A percentile compares a stretch with the other conserved stretches of the same genome.
These are phyloP conservation scores for Lumbricus terrestris DNA, from an alignment of 2,888 invertebrate genomes.

Conservation along the genomic window DNA sequence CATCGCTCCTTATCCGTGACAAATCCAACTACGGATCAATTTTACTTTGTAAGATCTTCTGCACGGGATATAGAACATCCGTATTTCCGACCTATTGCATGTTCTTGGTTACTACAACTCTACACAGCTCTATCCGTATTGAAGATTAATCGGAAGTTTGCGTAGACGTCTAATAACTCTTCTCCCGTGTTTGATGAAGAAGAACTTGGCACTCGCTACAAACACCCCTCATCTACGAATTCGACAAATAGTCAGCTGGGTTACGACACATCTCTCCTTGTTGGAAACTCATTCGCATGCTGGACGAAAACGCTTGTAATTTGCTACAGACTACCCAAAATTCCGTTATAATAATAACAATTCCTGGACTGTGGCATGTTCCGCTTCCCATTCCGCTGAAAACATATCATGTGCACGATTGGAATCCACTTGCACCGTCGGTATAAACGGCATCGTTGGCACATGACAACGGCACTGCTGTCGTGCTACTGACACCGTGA, in stretches of 20 bases:
- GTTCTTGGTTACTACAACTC: neutral
- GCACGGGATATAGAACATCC: neutral
- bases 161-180: no score
- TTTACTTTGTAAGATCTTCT: neutral
- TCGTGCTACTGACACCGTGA: neutral
- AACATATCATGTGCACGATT: neutral
- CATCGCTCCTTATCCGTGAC: no score
- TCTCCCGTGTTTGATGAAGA: no score
- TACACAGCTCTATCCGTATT: no score
- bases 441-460: neutral
- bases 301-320: no score
- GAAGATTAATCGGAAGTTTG: no score
- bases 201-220: no score
- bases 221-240: no score
- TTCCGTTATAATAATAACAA: neutral
- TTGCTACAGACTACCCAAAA: neutral
- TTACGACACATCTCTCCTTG: no score
- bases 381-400: neutral
- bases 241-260: no score
- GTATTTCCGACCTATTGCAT: neutral
- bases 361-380: neutral
- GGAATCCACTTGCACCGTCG: neutral
- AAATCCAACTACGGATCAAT: no score
- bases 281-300: no score
- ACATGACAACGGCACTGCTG: neutral